A percentile compares a stretch with the other conserved stretches of the same genome.
These are phyloP conservation scores for Apomyelois bistriatella DNA, from an alignment of 2,888 invertebrate genomes.

Conservation along the genomic window DNA sequence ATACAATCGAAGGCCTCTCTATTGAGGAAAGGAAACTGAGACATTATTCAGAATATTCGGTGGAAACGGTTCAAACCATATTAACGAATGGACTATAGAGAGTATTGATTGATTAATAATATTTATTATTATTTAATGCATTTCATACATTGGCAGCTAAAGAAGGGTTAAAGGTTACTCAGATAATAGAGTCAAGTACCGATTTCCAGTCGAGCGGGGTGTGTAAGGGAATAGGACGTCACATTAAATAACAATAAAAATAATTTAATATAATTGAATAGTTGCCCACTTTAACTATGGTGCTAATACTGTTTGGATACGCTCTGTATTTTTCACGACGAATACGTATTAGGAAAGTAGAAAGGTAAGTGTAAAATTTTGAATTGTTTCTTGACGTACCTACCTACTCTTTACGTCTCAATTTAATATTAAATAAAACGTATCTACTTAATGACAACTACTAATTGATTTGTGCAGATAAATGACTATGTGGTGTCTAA, in stretches of 20 bases:
- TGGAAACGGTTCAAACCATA: too few species aligned
- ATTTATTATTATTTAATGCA: background rate
- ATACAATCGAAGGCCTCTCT: too few species aligned
- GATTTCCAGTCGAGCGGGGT: background rate
- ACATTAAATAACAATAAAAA: background rate
- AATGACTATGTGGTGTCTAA: too few species aligned
- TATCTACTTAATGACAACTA: too few species aligned
- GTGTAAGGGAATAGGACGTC: constrained; percentile 7
- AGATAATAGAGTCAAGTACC: constrained; percentile 21
- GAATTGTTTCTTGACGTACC: background rate
- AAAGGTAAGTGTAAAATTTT: constrained; percentile 29
- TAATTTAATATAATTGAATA: background rate
- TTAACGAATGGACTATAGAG: too few species aligned
- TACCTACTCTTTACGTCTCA: too few species aligned
- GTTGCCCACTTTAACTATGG: constrained; percentile 27
- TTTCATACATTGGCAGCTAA: background rate
- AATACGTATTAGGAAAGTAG: constrained; percentile 35
- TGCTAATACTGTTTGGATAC: constrained; percentile 35
- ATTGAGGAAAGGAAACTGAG: too few species aligned
- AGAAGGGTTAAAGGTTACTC: constrained; percentile 28
- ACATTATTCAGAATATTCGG: too few species aligned
- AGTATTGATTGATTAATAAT: too few species aligned
- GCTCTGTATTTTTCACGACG: constrained; percentile 29
- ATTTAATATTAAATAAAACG: too few species aligned
- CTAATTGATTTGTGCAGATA: too few species aligned